These are phyloP conservation scores for Pseudopodoces humilis DNA, from an alignment of 2,113 vertebrate genomes.

Conservation along the genomic window DNA sequence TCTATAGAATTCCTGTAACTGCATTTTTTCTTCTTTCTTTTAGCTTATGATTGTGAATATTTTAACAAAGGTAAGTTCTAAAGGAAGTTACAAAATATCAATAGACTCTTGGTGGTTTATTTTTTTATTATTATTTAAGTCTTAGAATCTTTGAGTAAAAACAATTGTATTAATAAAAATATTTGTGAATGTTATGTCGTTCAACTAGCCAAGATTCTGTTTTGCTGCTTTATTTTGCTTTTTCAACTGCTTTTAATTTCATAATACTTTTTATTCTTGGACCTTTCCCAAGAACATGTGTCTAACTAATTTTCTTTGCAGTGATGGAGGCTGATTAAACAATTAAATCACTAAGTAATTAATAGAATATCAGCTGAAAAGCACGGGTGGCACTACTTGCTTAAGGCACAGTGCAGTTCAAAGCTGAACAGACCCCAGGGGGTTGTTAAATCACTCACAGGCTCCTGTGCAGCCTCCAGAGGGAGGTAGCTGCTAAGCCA, in stretches of 20 bases:
- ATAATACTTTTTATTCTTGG: neutral
- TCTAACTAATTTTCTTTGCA: neutral
- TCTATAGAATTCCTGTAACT: neutral
- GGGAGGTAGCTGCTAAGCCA: neutral
- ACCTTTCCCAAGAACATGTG: rapidly evolving
- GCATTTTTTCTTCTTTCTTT: slow-evolving; percentile 60
- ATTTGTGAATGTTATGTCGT: neutral
- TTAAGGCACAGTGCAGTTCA: neutral
- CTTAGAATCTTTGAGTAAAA: neutral
- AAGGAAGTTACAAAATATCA: neutral
- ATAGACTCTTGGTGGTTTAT: rapidly evolving
- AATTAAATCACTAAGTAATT: neutral
- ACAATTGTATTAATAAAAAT: neutral
- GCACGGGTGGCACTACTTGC: neutral
- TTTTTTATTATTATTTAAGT: neutral
- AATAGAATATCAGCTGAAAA: neutral
- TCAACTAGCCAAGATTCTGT: neutral
- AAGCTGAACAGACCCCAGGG: neutral
- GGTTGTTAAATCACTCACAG: neutral
- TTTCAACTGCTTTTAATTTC: neutral
- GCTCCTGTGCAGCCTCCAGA: neutral
- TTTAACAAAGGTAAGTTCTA: slow-evolving; percentile 91
- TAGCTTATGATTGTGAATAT: slow-evolving; percentile 98
- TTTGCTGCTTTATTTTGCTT: neutral
- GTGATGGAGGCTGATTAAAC: neutral